These are phyloP conservation scores for Palythoa heliodiscus DNA, from an alignment of 92 coral and sea anemone species.

Conservation along the genomic window DNA sequence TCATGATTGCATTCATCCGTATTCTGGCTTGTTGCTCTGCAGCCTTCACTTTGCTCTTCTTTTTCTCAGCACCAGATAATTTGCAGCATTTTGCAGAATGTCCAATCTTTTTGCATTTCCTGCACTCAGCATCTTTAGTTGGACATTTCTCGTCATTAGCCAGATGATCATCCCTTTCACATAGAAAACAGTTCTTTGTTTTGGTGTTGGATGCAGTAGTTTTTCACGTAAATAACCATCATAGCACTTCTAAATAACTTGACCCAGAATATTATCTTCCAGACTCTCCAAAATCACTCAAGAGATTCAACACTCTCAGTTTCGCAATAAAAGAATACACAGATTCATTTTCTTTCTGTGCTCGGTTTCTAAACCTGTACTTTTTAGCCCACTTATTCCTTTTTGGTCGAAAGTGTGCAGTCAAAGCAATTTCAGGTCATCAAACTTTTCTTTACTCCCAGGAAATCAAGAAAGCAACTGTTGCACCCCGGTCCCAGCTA, in stretches of 20 bases:
- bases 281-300: constrained; percentile 31
- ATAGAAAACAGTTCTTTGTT: constrained; percentile 25
- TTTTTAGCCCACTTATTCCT: constrained; percentile 42
- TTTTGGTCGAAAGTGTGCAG: constrained; percentile 24
- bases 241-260: constrained; percentile 37
- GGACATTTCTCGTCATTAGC: constrained; percentile 27
- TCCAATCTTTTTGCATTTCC: constrained; percentile 22
- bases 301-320: constrained; percentile 28
- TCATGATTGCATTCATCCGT: not conserved
- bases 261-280: constrained; percentile 44
- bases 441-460: constrained; percentile 39
- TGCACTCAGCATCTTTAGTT: constrained; percentile 32
- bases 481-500: constrained; percentile 45
- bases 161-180: constrained; percentile 29
- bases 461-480: constrained; percentile 34
- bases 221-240: constrained; percentile 39
- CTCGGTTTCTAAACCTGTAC: constrained; percentile 39
- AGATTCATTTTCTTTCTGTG: constrained; percentile 28
- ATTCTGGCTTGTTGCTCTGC: constrained; percentile 3
- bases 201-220: constrained; percentile 22
- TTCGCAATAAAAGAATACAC: constrained; percentile 39
- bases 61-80: not conserved
- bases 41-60: not conserved
- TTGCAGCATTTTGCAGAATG: not conserved
- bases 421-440: constrained; percentile 18